Evolutionary conservation across 2,113 vertebrate genomes (phyloP), one percentile per base, ranked within the genome.

Genomic region (Halcyon malimbica): DNA sequence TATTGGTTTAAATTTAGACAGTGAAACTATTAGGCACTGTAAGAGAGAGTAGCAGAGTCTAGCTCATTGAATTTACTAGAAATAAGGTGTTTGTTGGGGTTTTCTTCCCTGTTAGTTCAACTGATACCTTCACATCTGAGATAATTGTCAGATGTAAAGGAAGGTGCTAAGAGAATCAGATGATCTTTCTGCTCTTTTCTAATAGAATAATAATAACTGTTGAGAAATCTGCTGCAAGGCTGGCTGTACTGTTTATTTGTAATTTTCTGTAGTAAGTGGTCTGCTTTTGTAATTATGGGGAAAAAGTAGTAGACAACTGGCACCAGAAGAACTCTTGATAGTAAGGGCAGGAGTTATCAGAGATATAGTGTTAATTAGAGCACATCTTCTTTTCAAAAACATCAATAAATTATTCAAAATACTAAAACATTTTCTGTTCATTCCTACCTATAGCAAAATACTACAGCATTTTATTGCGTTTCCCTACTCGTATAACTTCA

Each of bases 401-500:
- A 80, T 75, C 80, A n/a, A 95, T 95, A 91, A 96, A 89, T 95
- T 95, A 94, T 96, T 96, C 84, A 95, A 87, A 96, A 87, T 92
- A 82, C 42, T 94, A 42, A 95, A 91, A 93, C 76, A 87, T 50
- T 96, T 96, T 80, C 81, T 91, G 69, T 89, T 93, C 54, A 12
- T 76, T 94, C 53, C 74, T 81, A 92, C 81, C 69, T 95, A 69
- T 73, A 86, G 79, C 35, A 82, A 63, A 95, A 46, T 39, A 95
- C 15, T 39, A 63, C 50, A n/a, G n/a, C 67, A 33, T 80, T 84
- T 81, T 76, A 51, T 62, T 94, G 39, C 15, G 11, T 57, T 78
- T 94, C 50, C 91, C 25, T 82, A 21, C 37, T 81, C 62, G n/a
- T 75, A 8, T 81, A 79, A 65, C 37, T 94, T 92, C 14, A 2